Conservation (phyloP, 1,140 invertebrate species). For the Drosophila varians region DNA sequence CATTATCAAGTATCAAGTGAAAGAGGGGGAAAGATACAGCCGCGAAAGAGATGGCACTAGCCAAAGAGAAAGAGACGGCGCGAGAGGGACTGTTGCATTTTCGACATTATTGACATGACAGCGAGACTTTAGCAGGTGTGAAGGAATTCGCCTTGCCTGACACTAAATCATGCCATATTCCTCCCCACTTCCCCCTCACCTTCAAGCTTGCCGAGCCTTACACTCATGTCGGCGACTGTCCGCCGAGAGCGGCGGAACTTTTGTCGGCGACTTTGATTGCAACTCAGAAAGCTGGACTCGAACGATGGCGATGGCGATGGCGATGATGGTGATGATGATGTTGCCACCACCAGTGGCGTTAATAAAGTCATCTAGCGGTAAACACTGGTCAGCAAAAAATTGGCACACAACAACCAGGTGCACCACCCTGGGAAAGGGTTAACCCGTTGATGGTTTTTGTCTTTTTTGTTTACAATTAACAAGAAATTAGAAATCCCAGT, state of each 20-base stretch:
- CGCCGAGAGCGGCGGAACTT: slow-evolving; percentile 28
- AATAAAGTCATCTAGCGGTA: slow-evolving; percentile 78
- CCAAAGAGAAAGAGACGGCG: background rate
- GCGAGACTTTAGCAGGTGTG: slow-evolving; percentile 72
- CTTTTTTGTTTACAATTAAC: background rate
- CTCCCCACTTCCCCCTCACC: background rate
- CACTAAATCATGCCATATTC: slow-evolving; percentile 68
- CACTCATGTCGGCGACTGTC: slow-evolving; percentile 44
- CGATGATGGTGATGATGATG: slow-evolving; percentile 35
- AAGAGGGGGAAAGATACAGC: background rate
- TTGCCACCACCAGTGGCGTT: slow-evolving; percentile 56
- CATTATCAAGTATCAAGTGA: slow-evolving; percentile 69
- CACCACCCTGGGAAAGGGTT: background rate
- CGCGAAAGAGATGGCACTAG: background rate
- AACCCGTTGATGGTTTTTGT: background rate
- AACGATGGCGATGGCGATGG: slow-evolving; percentile 1
- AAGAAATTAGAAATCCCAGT: too few species aligned
- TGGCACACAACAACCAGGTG: slow-evolving; percentile 1
- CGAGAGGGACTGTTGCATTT: slow-evolving; percentile 40
- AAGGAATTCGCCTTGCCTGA: slow-evolving; percentile 69
- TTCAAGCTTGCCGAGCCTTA: background rate
- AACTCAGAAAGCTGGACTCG: slow-evolving; percentile 14
- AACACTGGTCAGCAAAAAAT: slow-evolving; percentile 40
- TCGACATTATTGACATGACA: slow-evolving; percentile 81
- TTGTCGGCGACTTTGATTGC: slow-evolving; percentile 70